These are phyloP conservation scores for Ginglymostoma cirratum DNA, from an alignment of 2,113 vertebrate genomes.

Conservation along the genomic window DNA sequence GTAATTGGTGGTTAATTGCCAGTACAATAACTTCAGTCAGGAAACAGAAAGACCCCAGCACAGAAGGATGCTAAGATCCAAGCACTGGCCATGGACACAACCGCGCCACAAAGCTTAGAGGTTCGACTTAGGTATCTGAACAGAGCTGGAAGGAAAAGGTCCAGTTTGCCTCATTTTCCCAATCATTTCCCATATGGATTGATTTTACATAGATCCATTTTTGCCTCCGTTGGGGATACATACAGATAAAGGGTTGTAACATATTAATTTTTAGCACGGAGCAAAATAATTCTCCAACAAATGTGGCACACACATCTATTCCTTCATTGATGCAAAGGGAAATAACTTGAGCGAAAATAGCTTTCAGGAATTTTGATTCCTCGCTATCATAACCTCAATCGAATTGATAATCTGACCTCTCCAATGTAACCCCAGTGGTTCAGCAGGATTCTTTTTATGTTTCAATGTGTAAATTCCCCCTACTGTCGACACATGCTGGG, in stretches of 20 bases:
- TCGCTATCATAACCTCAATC: background rate
- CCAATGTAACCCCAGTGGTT: background rate
- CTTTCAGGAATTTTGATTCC: background rate
- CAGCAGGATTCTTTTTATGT: background rate
- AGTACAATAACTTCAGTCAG: background rate
- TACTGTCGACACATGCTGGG: background rate
- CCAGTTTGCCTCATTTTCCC: background rate
- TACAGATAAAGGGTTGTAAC: background rate
- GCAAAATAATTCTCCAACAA: background rate
- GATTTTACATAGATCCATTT: background rate
- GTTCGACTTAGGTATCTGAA: too few species aligned
- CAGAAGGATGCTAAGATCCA: too few species aligned
- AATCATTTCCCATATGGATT: background rate
- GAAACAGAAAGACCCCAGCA: background rate
- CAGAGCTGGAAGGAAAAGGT: background rate
- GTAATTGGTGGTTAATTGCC: constrained; percentile 30
- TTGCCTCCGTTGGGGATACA: too few species aligned
- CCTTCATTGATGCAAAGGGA: background rate
- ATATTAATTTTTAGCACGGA: background rate
- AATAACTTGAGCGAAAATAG: background rate
- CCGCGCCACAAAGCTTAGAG: background rate
- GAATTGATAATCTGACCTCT: background rate
- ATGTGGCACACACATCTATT: too few species aligned
- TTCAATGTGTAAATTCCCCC: background rate
- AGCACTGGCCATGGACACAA: background rate